Conservation (phyloP, 2,113 vertebrate species). For the Caracal caracal region DNA sequence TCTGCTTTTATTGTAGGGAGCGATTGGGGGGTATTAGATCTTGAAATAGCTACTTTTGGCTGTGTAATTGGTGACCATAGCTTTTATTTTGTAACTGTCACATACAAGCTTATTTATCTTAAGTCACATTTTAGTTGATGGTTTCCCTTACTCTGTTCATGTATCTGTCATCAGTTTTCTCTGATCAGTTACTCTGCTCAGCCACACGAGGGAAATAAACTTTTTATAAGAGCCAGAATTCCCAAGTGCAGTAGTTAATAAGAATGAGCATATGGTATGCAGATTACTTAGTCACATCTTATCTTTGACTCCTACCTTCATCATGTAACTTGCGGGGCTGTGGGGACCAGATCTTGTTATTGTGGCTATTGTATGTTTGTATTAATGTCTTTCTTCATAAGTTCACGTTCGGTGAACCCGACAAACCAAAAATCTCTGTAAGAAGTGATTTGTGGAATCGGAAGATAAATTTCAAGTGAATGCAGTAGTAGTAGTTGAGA, state of each 20-base stretch:
- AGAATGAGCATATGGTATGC: not conserved
- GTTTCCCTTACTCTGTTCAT: not conserved
- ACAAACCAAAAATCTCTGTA: constrained; percentile 43
- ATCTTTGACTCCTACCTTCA: not conserved
- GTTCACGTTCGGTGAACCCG: not conserved
- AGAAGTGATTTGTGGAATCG: constrained; percentile 52
- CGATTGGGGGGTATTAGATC: not conserved
- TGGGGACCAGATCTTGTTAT: not conserved
- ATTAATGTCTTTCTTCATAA: constrained; percentile 39
- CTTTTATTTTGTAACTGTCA: constrained; percentile 51
- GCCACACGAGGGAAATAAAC: constrained; percentile 33
- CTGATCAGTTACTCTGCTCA: not conserved
- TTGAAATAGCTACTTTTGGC: not conserved
- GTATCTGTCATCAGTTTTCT: not conserved
- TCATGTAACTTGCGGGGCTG: not conserved
- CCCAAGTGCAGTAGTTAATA: not conserved
- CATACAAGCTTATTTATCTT: constrained; percentile 15
- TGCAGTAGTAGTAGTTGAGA: not conserved
- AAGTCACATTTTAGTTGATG: not conserved
- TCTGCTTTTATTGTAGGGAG: not conserved
- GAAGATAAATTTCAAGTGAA: constrained; percentile 45
- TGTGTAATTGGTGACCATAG: not conserved
- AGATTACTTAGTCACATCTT: not conserved
- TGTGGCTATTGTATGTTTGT: constrained; percentile 9
- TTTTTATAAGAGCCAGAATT: constrained; percentile 45